Percentiles rank a stretch among this genome's conserved stretches.
phyloP scores from a whole-genome alignment of 2,113 vertebrate genomes.

The Ptychochromis oligacanthus region DNA sequence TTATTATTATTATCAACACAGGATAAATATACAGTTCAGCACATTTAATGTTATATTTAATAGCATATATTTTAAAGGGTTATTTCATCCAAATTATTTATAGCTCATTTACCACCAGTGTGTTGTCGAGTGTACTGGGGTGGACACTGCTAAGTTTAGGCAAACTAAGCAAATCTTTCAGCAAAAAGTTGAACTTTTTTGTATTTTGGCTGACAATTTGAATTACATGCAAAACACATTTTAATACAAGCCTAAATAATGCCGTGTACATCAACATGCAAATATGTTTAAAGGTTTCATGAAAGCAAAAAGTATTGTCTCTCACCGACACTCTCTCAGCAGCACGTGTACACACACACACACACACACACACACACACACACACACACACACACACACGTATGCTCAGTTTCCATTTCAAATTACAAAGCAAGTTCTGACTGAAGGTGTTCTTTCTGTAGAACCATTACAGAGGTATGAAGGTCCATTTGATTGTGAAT shows the following conservation, averaged over 20 bases:
- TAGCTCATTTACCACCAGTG: not conserved
- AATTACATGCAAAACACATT: slow-evolving; percentile 3
- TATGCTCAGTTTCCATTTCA: slow-evolving; percentile 6
- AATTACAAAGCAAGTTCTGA: slow-evolving; percentile 41
- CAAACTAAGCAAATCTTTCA: not conserved
- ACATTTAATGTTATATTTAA: not conserved
- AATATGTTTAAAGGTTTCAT: slow-evolving; percentile 8
- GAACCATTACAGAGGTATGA: slow-evolving; percentile 47
- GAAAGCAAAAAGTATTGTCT: not conserved
- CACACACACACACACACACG: not conserved
- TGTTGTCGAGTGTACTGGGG: not conserved
- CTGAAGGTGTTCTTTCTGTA: slow-evolving; percentile 35
- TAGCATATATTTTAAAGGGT: slow-evolving; percentile 12
- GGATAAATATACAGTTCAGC: not conserved
- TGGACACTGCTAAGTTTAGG: not conserved
- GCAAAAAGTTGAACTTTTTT: not conserved
- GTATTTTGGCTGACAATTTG: not conserved
- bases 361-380: not conserved
- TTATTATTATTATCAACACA: not conserved
- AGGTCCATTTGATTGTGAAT: slow-evolving; percentile 57
- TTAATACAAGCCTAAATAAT: not conserved
- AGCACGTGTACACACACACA: not conserved
- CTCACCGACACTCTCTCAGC: not conserved
- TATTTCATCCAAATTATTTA: not conserved
- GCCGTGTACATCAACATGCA: not conserved